These are phyloP conservation scores for Dryobota labecula DNA, from an alignment of 2,888 invertebrate genomes.

Conservation along the genomic window DNA sequence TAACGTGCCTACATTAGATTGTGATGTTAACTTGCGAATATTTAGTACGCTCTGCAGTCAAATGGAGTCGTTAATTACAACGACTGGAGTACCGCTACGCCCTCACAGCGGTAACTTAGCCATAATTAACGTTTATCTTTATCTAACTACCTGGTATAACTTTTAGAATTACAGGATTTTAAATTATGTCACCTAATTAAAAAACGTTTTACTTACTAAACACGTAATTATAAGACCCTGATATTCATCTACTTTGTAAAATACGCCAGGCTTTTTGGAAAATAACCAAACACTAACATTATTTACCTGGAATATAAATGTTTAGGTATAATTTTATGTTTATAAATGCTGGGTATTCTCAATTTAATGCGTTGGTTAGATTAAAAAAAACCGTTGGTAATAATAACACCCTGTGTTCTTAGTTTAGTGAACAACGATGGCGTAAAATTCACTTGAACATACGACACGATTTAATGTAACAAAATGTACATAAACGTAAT, in stretches of 20 bases:
- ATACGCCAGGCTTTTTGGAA: conserved; percentile 60
- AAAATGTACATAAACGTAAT: conserved; percentile 6
- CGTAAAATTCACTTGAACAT: conserved; percentile 30
- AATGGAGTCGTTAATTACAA: conserved; percentile 55
- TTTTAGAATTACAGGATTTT: conserved; percentile 72
- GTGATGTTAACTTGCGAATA: conserved; percentile 27
- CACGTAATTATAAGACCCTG: conserved; percentile 84
- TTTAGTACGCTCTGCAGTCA: conserved; percentile 50
- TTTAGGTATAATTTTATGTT: conserved; percentile 16
- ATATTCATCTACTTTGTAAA: conserved; percentile 80
- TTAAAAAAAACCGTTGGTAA: conserved; percentile 16
- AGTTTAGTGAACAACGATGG: conserved; percentile 20
- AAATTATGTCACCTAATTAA: conserved; percentile 76
- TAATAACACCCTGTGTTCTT: conserved; percentile 18
- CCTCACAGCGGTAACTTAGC: conserved; percentile 56
- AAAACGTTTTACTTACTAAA: conserved; percentile 77
- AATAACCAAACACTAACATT: conserved; percentile 28
- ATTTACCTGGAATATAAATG: conserved; percentile 18
- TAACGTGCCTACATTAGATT: conserved; percentile 16
- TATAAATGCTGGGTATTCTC: background rate
- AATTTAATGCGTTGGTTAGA: conserved; percentile 8
- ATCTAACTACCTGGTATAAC: conserved; percentile 69
- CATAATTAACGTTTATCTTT: conserved; percentile 66
- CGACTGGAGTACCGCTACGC: conserved; percentile 41
- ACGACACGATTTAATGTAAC: conserved; percentile 20